A percentile compares a stretch with the other conserved stretches of the same genome.
Evolutionary conservation across 2,888 invertebrate species (phyloP).

Genomic region (Chrysolina americana): DNA sequence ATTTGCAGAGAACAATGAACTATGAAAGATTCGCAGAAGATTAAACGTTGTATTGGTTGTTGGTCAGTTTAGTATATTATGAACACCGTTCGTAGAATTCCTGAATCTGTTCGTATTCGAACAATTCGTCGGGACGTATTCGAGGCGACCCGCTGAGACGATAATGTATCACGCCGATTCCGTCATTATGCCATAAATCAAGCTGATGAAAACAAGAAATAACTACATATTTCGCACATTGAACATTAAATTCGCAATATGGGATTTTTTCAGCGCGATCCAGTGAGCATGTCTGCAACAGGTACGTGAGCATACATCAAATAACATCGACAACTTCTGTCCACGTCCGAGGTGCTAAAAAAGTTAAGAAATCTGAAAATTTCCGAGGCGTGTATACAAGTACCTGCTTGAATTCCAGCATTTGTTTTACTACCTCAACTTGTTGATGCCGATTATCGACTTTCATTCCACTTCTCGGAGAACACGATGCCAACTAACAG

Average conservation of each 20-base stretch:
- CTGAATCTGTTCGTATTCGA: neutral
- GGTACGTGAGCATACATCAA: slow-evolving; percentile 28
- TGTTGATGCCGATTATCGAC: neutral
- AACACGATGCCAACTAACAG: slow-evolving; percentile 1
- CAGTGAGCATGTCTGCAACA: slow-evolving; percentile 29
- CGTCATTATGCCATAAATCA: slow-evolving; percentile 19
- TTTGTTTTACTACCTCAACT: slow-evolving; percentile 2
- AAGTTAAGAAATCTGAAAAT: slow-evolving; percentile 12
- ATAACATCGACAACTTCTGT: slow-evolving; percentile 27
- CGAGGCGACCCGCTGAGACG: neutral
- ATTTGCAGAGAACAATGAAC: no score
- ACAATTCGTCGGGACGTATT: neutral
- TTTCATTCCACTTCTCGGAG: neutral
- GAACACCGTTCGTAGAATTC: no score
- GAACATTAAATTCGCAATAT: slow-evolving; percentile 40
- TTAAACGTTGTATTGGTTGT: no score
- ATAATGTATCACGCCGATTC: slow-evolving; percentile 8
- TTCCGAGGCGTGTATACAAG: slow-evolving; percentile 14
- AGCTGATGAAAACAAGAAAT: slow-evolving; percentile 38
- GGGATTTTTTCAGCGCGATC: slow-evolving; percentile 35
- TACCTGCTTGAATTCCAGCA: slow-evolving; percentile 10
- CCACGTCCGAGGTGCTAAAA: neutral
- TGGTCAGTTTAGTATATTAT: no score
- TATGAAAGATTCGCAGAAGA: no score
- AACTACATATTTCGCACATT: slow-evolving; percentile 42